Conservation (phyloP, 2,797 vertebrate genomes). For the Cossypha polioptera region DNA sequence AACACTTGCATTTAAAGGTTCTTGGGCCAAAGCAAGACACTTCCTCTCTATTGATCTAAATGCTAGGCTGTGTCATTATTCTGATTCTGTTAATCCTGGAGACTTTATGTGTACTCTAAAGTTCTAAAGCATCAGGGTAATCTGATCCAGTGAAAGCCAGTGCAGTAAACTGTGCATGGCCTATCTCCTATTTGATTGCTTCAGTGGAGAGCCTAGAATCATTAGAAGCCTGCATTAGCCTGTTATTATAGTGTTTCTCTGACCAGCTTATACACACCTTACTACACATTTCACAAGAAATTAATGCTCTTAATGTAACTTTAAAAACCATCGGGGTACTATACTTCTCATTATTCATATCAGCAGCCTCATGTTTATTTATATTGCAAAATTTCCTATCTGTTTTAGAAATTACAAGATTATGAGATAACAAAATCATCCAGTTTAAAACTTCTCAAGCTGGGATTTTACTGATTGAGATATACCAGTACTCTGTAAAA, state of each 20-base stretch:
- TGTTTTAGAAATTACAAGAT: neutral
- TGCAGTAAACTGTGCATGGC: neutral
- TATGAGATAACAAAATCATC: neutral
- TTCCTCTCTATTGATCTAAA: neutral
- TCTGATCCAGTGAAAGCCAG: neutral
- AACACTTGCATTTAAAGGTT: neutral
- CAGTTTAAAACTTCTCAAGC: neutral
- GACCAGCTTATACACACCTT: neutral
- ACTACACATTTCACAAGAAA: rapidly evolving
- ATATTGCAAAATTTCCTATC: neutral
- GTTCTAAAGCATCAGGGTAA: neutral
- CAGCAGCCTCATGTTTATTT: neutral
- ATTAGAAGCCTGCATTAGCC: neutral
- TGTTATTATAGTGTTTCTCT: neutral
- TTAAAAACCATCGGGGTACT: neutral
- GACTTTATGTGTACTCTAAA: neutral
- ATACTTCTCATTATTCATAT: neutral
- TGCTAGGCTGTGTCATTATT: neutral
- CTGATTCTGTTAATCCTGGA: neutral
- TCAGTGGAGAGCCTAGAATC: neutral
- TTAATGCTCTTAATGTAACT: neutral
- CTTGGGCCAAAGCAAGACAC: neutral
- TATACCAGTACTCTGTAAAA: neutral
- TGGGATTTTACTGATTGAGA: neutral
- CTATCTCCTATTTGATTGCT: neutral